Evolutionary conservation across 2,113 vertebrate species (phyloP), one percentile per base, ranked within the genome.

Genomic region (Rhegmatorhina hoffmannsi): DNA sequence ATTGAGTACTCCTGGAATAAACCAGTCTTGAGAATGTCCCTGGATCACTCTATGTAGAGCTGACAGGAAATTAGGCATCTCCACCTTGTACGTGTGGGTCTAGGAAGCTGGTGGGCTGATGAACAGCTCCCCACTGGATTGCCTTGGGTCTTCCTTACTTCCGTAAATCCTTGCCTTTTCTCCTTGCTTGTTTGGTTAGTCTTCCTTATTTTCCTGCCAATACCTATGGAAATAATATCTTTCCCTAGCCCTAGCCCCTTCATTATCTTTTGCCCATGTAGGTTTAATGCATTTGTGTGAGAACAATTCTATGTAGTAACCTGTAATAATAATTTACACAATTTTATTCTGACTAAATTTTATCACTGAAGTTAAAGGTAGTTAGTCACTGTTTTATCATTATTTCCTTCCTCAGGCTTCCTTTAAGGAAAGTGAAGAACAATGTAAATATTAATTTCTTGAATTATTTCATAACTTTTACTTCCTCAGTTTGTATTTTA

Each of bases 41-140:
- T 59, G 59, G 14, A 40, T 59, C 5, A 13, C 13, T 47, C 38
- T 36, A 5, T 13, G 20, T 13, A 34, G 29, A 80, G 52, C 29
- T 43, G 15, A 25, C 29, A 9, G 38, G 11, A 9, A 73, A 34
- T 28, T 21, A 17, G 17, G 11, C 13, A 53, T 10, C 11, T 60
- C 11, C 13, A 17, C 25, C 26, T 72, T 26, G 43, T 21, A 52
- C 29, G 17, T 1, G 0, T n/a, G 14, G 8, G 26, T 4, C 17
- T 2, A 1, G 9, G 13, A 6, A 67, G 26, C 23, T 29, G 26
- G 34, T 12, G 17, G 9, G 2, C 3, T 70, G 44, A 38, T 34
- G 29, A 49, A 20, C 17, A 59, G 0, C 20, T 46, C 11, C 46
- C 11, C 19, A 7, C 10, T 0, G 0, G 2, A 1, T 24, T 62